phyloP scores from a whole-genome alignment of 1,140 invertebrate genomes.

The Aphaenogaster rudis region DNA sequence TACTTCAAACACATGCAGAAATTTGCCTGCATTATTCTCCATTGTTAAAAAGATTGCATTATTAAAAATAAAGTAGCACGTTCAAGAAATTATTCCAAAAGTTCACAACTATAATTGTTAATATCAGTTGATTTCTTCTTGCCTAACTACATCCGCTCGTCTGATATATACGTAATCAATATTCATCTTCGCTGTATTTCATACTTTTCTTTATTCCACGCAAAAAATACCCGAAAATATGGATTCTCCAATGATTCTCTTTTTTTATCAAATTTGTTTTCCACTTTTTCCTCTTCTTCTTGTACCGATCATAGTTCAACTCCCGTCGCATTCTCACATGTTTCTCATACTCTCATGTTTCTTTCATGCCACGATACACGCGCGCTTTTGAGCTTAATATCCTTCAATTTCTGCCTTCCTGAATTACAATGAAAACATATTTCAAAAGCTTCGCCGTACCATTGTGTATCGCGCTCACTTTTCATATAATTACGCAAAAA shows the following conservation, averaged over 20 bases:
- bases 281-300: constrained; percentile 63
- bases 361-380: constrained; percentile 66
- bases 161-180: constrained; percentile 72
- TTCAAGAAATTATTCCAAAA: constrained; percentile 32
- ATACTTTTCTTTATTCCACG: constrained; percentile 68
- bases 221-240: constrained; percentile 80
- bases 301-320: constrained; percentile 37
- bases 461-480: constrained; percentile 59
- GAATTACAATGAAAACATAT: constrained; percentile 78
- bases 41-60: constrained; percentile 3
- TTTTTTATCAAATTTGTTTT: constrained; percentile 72
- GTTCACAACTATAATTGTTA: constrained; percentile 12
- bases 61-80: constrained; percentile 18
- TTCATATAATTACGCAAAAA: constrained; percentile 71
- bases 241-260: constrained; percentile 75
- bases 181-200: constrained; percentile 71
- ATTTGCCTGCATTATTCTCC: background rate
- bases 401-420: constrained; percentile 83
- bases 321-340: constrained; percentile 11
- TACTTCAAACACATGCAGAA: background rate
- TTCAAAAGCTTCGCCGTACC: constrained; percentile 71
- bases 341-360: constrained; percentile 4
- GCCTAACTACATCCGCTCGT: constrained; percentile 58
- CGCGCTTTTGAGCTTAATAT: constrained; percentile 81
- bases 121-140: constrained; percentile 52